These are phyloP conservation scores for Neomonachus schauinslandi DNA, from an alignment of 2,113 vertebrate species.

Conservation along the genomic window DNA sequence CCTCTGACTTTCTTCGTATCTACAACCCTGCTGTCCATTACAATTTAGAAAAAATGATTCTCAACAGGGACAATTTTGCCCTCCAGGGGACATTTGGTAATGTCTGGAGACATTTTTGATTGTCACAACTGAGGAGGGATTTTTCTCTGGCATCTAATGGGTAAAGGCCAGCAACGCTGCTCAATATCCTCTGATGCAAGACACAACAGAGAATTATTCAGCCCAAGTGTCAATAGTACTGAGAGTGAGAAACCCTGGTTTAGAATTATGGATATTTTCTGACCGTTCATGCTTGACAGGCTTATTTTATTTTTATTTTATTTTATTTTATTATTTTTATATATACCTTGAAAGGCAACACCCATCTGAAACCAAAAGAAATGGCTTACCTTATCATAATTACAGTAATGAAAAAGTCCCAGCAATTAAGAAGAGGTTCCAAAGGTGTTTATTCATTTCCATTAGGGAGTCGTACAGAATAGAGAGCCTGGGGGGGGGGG, in stretches of 20 bases:
- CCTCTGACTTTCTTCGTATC: not conserved
- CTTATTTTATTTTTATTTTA: conserved; percentile 49
- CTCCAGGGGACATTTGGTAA: not conserved
- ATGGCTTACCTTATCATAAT: conserved; percentile 1
- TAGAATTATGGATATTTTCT: conserved; percentile 46
- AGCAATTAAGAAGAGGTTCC: not conserved
- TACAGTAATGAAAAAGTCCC: not conserved
- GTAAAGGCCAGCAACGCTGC: not conserved
- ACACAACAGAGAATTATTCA: not conserved
- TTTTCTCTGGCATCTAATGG: not conserved
- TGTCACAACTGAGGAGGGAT: not conserved
- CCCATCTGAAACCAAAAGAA: conserved; percentile 54
- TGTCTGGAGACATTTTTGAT: conserved; percentile 17
- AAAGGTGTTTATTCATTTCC: not conserved
- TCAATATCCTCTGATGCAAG: not conserved
- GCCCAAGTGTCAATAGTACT: not conserved
- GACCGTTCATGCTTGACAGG: conserved; percentile 34
- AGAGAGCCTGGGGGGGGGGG: not conserved
- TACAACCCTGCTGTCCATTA: not conserved
- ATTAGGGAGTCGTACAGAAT: not conserved
- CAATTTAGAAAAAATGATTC: not conserved
- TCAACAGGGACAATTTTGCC: not conserved
- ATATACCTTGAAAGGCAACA: not conserved
- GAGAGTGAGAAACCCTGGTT: not conserved
- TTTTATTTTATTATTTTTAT: not conserved